Evolutionary conservation across 1,140 invertebrate species (phyloP).

Genomic region (Babylonia areolata): DNA sequence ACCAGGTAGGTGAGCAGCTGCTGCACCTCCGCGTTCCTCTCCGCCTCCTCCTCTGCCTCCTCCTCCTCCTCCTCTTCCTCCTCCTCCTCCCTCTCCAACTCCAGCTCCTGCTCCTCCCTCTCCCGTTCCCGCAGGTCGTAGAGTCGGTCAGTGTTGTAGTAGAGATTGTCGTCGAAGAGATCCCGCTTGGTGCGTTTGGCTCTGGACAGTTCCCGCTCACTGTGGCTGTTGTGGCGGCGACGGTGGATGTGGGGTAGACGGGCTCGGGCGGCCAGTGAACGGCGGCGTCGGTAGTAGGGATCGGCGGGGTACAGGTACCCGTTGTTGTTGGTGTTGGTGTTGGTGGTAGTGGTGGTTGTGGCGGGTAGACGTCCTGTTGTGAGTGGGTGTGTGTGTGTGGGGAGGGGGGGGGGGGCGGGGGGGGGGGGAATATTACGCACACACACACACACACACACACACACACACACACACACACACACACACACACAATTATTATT

Average conservation of each 20-base stretch:
- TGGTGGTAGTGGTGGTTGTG: background rate
- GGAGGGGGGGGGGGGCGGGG: too few species aligned
- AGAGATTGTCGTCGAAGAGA: slow-evolving; percentile 36
- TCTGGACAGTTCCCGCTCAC: slow-evolving; percentile 12
- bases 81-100: background rate
- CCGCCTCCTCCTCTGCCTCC: too few species aligned
- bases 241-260: background rate
- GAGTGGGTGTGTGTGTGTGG: background rate
- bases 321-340: too few species aligned
- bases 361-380: background rate
- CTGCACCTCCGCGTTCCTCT: slow-evolving; percentile 12
- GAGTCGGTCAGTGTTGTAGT: slow-evolving; percentile 26
- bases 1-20: slow-evolving; percentile 24
- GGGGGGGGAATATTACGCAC: too few species aligned
- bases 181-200: slow-evolving; percentile 49
- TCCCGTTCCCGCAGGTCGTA: slow-evolving; percentile 5
- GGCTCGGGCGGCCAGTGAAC: background rate
- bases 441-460: too few species aligned
- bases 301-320: background rate
- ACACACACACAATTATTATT: too few species aligned
- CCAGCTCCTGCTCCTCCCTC: background rate
- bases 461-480: too few species aligned
- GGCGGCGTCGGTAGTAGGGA: slow-evolving; percentile 30
- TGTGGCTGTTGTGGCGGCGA: background rate
- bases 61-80: too few species aligned